Base-by-base conservation (phyloP, 35 echinoderm and acorn worm species). In the Diadema setosum region DNA sequence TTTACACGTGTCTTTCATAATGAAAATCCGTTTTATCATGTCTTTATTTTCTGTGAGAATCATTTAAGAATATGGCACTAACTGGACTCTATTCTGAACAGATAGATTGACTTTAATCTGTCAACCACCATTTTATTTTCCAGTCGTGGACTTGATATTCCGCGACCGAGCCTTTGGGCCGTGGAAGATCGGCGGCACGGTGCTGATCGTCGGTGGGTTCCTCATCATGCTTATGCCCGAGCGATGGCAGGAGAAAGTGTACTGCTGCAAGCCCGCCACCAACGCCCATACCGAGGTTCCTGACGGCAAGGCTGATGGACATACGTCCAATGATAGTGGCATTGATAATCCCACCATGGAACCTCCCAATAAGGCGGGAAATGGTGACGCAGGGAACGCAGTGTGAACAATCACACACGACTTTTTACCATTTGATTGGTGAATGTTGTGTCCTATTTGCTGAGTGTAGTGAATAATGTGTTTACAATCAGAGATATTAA, bases 221-320 rank as follows among this genome's bases (percentile, higher is more conserved):
- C 17, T 97, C 21, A 83, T 97, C 17, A 97, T 97, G 95, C 46
- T 97, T 9, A 84, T 94, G 60, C 95, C 95, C 31, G 91, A 90
- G 34, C 58, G 21, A 27, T 88, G 76, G 83, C 95, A 97, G 40
- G 84, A 87, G 37, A 97, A 90, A 84, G 85, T 81, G 23, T 63
- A 84, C 29, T 94, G 91, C 23, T 93, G 82, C 30, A 85, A 88
- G 81, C 26, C 33, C 31, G 58, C 26, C 5, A 26, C 42, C n/a
- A 30, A 17, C 17, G 61, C 39, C 0, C 15, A 42, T 17, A 70
- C 44, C 37, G 27, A 46, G 5, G 27, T 41, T 32, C 17, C 0
- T 14, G 63, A 43, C 70, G 84, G 27, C 35, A 20, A 64, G 26
- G 60, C 24, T 23, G 31, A 48, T 30, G 44, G 17, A 48, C 40